These are phyloP conservation scores for Desmodus rotundus DNA, from an alignment of 2,113 vertebrate species.

Conservation along the genomic window DNA sequence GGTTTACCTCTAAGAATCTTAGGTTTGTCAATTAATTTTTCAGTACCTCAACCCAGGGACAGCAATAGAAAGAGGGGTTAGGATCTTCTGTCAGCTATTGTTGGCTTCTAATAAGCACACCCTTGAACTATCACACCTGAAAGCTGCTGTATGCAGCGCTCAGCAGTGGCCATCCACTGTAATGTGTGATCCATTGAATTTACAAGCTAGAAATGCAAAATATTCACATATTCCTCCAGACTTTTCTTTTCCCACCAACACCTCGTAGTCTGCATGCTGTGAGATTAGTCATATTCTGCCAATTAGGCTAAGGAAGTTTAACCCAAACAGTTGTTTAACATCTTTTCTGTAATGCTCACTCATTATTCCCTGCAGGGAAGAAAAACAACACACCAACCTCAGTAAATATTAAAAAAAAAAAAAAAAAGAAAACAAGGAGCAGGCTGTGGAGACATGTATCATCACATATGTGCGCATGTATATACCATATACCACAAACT, in stretches of 20 bases:
- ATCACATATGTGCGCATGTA: not conserved
- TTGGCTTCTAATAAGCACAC: not conserved
- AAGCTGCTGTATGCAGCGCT: not conserved
- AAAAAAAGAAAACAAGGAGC: not conserved
- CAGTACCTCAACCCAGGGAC: not conserved
- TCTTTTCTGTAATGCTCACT: not conserved
- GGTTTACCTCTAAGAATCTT: not conserved
- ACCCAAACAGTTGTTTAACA: constrained; percentile 11
- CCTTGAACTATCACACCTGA: not conserved
- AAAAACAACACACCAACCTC: not conserved
- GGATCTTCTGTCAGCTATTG: not conserved
- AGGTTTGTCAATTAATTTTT: not conserved
- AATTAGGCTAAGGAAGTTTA: constrained; percentile 27
- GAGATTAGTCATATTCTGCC: not conserved
- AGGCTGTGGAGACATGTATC: not conserved
- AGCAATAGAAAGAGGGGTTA: not conserved
- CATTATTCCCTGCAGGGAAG: not conserved
- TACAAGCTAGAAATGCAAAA: not conserved
- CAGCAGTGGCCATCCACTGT: not conserved
- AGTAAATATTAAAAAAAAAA: not conserved
- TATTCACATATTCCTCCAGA: not conserved
- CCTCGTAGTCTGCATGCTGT: not conserved
- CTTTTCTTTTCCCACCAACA: not conserved
- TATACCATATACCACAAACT: not conserved
- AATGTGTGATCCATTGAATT: not conserved